These are phyloP conservation scores for Sebastiscus tertius DNA, from an alignment of 2,797 vertebrate genomes.

Conservation along the genomic window DNA sequence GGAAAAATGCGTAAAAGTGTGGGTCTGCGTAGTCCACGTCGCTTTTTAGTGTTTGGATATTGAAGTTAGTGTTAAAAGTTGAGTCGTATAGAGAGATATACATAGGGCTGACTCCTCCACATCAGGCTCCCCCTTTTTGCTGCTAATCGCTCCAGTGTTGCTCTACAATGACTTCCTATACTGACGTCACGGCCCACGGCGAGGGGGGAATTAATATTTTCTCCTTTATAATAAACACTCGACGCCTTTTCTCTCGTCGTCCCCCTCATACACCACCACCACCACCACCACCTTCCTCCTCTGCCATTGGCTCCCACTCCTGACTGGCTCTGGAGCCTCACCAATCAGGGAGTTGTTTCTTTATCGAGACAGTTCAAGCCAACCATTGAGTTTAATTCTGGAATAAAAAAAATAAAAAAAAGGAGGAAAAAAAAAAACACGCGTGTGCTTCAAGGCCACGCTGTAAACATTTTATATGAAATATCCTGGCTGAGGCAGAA, in stretches of 20 bases:
- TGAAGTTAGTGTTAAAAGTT: conserved; percentile 93
- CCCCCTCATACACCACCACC: neutral
- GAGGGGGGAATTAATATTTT: conserved; percentile 83
- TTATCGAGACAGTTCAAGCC: conserved; percentile 75
- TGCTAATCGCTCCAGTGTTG: conserved; percentile 90
- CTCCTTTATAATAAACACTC: conserved; percentile 87
- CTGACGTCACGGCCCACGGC: conserved; percentile 93
- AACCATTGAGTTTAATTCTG: conserved; percentile 73
- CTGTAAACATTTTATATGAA: conserved; percentile 38
- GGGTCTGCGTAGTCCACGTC: conserved; percentile 74
- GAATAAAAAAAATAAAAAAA: conserved; percentile 26
- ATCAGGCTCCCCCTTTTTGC: conserved; percentile 88
- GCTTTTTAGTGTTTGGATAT: conserved; percentile 80
- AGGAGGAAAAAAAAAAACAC: conserved; percentile 9
- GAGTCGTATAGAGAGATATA: conserved; percentile 84
- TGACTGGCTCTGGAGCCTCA: conserved; percentile 78
- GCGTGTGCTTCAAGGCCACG: conserved; percentile 54
- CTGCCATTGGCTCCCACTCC: conserved; percentile 85
- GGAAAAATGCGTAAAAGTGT: conserved; percentile 63
- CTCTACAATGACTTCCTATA: conserved; percentile 92
- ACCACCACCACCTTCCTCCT: conserved; percentile 42
- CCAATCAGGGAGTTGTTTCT: conserved; percentile 87
- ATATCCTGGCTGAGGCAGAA: conserved; percentile 2
- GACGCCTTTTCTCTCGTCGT: conserved; percentile 70
- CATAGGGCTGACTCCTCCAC: conserved; percentile 87